phyloP scores from a whole-genome alignment of 2,888 invertebrate species.

The Coelinius sp. region DNA sequence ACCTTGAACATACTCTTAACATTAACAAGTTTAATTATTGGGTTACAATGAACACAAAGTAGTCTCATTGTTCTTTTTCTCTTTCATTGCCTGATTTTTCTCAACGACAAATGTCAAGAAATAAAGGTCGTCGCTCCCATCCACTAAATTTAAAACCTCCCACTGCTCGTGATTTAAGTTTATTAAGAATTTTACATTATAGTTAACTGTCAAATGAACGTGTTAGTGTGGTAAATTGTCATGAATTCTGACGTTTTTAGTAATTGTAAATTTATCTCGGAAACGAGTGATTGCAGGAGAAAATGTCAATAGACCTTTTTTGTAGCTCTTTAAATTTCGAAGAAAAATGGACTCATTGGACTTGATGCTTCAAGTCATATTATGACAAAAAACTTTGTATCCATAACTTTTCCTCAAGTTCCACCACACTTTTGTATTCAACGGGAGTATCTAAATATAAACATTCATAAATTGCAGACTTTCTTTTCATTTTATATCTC shows the following conservation, averaged over 20 bases:
- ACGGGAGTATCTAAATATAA: not conserved
- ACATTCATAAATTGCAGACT: not conserved
- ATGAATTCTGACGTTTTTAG: too few species aligned
- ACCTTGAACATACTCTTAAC: not conserved
- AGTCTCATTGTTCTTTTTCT: not conserved
- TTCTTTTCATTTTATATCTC: not conserved
- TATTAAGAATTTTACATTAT: not conserved
- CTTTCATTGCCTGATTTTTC: too few species aligned
- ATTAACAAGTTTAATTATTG: not conserved
- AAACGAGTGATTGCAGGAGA: too few species aligned
- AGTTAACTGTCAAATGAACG: not conserved
- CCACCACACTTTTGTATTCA: not conserved
- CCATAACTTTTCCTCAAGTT: not conserved
- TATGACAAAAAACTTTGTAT: not conserved
- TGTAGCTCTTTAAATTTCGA: too few species aligned
- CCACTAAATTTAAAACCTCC: slow-evolving; percentile 2
- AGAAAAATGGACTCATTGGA: too few species aligned
- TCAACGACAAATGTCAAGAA: too few species aligned
- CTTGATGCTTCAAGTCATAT: too few species aligned
- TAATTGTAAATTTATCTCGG: too few species aligned
- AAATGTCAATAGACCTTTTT: too few species aligned
- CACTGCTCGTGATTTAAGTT: not conserved
- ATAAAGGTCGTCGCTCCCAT: not conserved
- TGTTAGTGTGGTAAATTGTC: too few species aligned
- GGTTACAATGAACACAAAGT: not conserved